phyloP scores from a whole-genome alignment of 1,140 invertebrate genomes.

The Drosophila arawakana region DNA sequence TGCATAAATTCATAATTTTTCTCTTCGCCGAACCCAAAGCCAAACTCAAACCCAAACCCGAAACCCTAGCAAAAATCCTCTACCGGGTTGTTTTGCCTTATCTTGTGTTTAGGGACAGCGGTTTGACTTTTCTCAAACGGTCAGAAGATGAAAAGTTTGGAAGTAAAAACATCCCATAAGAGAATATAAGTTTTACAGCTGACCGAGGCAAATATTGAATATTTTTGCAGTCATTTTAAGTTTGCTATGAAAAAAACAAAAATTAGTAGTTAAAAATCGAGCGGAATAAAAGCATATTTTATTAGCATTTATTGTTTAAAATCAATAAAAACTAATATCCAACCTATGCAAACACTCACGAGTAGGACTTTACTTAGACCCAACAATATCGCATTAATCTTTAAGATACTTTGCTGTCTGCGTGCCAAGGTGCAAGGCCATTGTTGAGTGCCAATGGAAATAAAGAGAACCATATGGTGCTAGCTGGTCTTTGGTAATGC shows the following conservation, averaged over 20 bases:
- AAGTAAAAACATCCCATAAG: background rate
- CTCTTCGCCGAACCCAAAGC: conserved; percentile 34
- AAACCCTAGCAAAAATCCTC: conserved; percentile 10
- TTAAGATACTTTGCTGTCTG: background rate
- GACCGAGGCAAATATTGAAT: too few relatives aligned
- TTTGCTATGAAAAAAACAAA: too few relatives aligned
- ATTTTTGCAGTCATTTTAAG: too few relatives aligned
- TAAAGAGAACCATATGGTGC: conserved; percentile 39
- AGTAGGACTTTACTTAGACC: too few relatives aligned
- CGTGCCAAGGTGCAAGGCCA: conserved; percentile 27
- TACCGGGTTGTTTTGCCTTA: conserved; percentile 9
- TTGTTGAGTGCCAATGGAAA: conserved; percentile 21
- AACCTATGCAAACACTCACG: background rate
- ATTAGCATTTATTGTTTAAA: too few relatives aligned
- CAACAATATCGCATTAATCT: background rate
- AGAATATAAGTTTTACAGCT: background rate
- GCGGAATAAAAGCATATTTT: too few relatives aligned
- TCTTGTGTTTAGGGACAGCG: conserved; percentile 10
- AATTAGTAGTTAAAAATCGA: too few relatives aligned
- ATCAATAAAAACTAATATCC: too few relatives aligned
- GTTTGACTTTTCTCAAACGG: conserved; percentile 23
- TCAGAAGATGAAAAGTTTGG: background rate
- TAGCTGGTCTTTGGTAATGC: conserved; percentile 51
- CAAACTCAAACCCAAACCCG: conserved; percentile 15
- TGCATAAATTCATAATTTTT: conserved; percentile 82